A percentile compares a stretch with the other conserved stretches of the same genome.
Evolutionary conservation across 2,888 invertebrate genomes (phyloP).

Genomic region (Arge pagana): DNA sequence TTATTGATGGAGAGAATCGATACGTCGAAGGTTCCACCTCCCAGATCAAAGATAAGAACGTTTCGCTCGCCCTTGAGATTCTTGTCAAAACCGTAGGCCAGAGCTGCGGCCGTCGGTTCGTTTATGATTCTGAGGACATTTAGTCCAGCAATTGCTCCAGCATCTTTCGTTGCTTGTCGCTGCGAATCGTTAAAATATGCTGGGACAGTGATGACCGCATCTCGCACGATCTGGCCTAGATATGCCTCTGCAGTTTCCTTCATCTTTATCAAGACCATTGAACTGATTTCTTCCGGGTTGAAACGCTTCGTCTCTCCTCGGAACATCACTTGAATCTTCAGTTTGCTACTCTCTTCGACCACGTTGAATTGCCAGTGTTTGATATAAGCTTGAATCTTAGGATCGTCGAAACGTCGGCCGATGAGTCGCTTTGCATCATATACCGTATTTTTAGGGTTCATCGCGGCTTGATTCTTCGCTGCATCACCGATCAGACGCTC

Average conservation of each 20-base stretch:
- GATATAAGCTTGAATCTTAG: slow-evolving; percentile 77
- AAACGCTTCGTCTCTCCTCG: slow-evolving; percentile 69
- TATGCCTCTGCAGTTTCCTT: slow-evolving; percentile 75
- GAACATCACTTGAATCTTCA: slow-evolving; percentile 71
- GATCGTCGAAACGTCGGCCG: slow-evolving; percentile 79
- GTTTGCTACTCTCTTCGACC: slow-evolving; percentile 67
- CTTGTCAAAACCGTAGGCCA: slow-evolving; percentile 74
- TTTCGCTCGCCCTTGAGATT: slow-evolving; percentile 69
- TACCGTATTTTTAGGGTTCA: slow-evolving; percentile 83
- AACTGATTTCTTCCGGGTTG: slow-evolving; percentile 73
- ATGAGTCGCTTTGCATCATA: slow-evolving; percentile 88
- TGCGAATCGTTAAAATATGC: slow-evolving; percentile 76
- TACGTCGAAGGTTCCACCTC: slow-evolving; percentile 81
- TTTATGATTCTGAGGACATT: slow-evolving; percentile 70
- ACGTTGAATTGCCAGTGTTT: slow-evolving; percentile 85
- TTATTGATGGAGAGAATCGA: slow-evolving; percentile 83
- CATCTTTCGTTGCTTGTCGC: slow-evolving; percentile 72
- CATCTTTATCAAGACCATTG: slow-evolving; percentile 69
- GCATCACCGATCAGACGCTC: slow-evolving; percentile 82
- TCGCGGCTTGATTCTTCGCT: slow-evolving; percentile 74
- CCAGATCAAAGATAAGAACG: slow-evolving; percentile 69
- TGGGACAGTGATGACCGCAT: slow-evolving; percentile 81
- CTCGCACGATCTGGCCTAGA: slow-evolving; percentile 67
- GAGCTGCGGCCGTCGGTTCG: slow-evolving; percentile 66
- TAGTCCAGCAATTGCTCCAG: slow-evolving; percentile 69